phyloP scores from a whole-genome alignment of 2,888 invertebrate genomes.

The Helobdella robusta region DNA sequence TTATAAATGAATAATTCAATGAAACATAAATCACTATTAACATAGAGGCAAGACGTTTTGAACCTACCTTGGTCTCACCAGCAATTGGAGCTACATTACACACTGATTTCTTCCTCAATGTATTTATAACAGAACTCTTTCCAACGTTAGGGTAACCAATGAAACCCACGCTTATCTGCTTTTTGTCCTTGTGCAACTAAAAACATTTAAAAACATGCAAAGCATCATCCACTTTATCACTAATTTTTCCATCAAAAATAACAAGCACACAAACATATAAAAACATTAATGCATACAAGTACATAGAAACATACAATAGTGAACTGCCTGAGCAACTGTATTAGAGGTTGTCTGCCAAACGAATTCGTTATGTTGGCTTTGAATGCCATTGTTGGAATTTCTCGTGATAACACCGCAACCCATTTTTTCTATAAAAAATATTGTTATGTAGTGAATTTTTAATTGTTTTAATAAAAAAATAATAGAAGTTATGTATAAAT shows the following conservation, averaged over 20 bases:
- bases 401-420: slow-evolving; percentile 84
- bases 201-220: not conserved
- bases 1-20: not conserved
- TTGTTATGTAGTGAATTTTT: not conserved
- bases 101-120: slow-evolving; percentile 77
- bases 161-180: slow-evolving; percentile 96
- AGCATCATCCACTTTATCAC: not conserved
- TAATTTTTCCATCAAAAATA: no score
- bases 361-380: slow-evolving; percentile 97
- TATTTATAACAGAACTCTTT: slow-evolving; percentile 95
- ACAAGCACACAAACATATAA: no score
- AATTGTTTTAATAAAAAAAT: not conserved
- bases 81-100: slow-evolving; percentile 97
- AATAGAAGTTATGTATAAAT: not conserved
- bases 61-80: slow-evolving; percentile 62
- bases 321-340: slow-evolving; percentile 88
- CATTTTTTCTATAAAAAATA: slow-evolving; percentile 63
- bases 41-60: not conserved
- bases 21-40: not conserved
- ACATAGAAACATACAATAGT: slow-evolving; percentile 57
- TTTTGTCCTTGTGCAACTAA: slow-evolving; percentile 78
- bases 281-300: no score
- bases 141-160: slow-evolving; percentile 99
- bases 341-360: slow-evolving; percentile 92
- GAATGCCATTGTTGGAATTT: slow-evolving; percentile 95